Evolutionary conservation across 2,888 invertebrate genomes (phyloP), one percentile per base, ranked within the genome.

Genomic region (Euclidia mi): DNA sequence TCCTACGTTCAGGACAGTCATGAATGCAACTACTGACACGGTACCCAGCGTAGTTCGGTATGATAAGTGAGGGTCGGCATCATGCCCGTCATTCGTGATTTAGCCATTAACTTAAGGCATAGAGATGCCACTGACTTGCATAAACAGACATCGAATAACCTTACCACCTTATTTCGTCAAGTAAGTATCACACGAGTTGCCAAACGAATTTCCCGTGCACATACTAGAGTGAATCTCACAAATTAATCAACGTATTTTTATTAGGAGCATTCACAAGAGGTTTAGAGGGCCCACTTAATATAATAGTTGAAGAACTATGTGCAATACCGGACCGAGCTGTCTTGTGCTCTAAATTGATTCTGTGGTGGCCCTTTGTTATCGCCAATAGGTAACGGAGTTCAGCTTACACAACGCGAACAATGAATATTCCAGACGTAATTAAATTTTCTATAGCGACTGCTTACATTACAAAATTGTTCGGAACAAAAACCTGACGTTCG

Each of bases 331-430:
- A 64, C 59, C 69, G 62, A 58, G 63, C 65, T 59, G 70, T 74
- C 78, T 80, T 76, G 69, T 75, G 66, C 69, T 74, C 76, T 71
- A 81, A 82, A 84, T 83, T 82, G 79, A 81, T 82, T 81, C 72
- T 65, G 56, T 66, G 60, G 52, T 51, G 40, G 70, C 65, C 78
- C 78, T 84, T 82, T 82, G 82, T 81, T 76, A 74, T 73, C 73
- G 65, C 66, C 65, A 73, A 71, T 74, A 64, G 72, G 77, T 79
- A 81, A 81, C 78, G 62, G 79, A 78, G 67, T 72, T 53, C 52
- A 44, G 72, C 73, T 79, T 76, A 69, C 71, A 74, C 76, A 78
- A 76, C 71, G 70, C 56, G 65, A 59, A 68, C 71, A 70, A 79
- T 79, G 78, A 81, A 82, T 82, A 82, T 82, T 81, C 71, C 64